Evolutionary conservation across 2,113 vertebrate genomes (phyloP).

Genomic region (Erinaceus europaeus): DNA sequence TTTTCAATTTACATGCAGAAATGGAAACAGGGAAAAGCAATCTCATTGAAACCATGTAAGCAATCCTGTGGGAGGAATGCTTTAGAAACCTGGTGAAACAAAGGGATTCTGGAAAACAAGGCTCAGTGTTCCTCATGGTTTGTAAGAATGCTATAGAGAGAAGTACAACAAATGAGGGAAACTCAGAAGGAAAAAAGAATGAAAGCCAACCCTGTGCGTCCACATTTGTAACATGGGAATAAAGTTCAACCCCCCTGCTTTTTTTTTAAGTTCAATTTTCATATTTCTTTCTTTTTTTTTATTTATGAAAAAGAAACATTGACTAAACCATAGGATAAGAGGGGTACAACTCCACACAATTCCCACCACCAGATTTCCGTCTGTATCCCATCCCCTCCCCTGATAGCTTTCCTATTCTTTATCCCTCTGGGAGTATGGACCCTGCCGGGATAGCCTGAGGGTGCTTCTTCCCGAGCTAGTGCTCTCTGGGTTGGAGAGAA

Average conservation of each 20-base stretch:
- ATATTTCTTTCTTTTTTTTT: too few species aligned
- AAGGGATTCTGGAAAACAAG: not conserved
- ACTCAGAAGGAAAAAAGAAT: not conserved
- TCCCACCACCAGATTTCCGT: too few species aligned
- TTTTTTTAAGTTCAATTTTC: too few species aligned
- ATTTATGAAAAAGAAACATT: too few species aligned
- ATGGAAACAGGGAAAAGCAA: constrained; percentile 28
- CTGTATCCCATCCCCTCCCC: too few species aligned
- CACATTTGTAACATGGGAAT: not conserved
- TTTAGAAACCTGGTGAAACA: not conserved
- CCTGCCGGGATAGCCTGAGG: too few species aligned
- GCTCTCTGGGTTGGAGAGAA: too few species aligned
- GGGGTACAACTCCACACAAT: too few species aligned
- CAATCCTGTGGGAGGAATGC: not conserved
- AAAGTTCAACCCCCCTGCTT: not conserved
- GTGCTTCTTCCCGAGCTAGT: too few species aligned
- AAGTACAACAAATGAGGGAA: constrained; percentile 12
- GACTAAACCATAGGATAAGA: too few species aligned
- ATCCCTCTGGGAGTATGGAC: too few species aligned
- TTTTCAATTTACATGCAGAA: constrained; percentile 35
- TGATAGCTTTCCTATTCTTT: too few species aligned
- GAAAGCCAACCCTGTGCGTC: not conserved
- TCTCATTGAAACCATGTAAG: not conserved
- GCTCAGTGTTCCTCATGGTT: not conserved
- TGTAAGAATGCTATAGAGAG: not conserved